These are phyloP conservation scores for Rosalia funebris DNA, from an alignment of 2,888 invertebrate genomes.

Conservation along the genomic window DNA sequence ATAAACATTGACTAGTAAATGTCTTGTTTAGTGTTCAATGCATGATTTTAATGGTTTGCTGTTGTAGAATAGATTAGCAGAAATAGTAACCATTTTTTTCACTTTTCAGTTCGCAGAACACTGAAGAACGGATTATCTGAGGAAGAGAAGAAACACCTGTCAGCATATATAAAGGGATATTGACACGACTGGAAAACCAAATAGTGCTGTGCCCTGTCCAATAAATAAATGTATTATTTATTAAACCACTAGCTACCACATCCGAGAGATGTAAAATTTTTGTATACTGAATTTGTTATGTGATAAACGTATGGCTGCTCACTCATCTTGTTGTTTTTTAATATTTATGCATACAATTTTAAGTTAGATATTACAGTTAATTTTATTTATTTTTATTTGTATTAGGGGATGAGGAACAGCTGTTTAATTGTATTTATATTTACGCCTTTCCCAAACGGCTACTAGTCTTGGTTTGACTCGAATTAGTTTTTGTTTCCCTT, in stretches of 20 bases:
- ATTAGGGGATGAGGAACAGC: slow-evolving; percentile 50
- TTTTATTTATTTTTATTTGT: slow-evolving; percentile 46
- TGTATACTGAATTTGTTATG: slow-evolving; percentile 60
- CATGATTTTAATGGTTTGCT: slow-evolving; percentile 12
- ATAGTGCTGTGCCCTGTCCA: slow-evolving; percentile 34
- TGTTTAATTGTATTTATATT: slow-evolving; percentile 43
- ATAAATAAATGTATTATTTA: slow-evolving; percentile 32
- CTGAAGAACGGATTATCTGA: slow-evolving; percentile 83
- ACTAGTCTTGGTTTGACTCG: slow-evolving; percentile 49
- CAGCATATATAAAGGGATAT: slow-evolving; percentile 79
- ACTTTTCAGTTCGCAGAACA: slow-evolving; percentile 80
- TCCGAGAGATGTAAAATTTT: slow-evolving; percentile 46
- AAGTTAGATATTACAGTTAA: slow-evolving; percentile 40
- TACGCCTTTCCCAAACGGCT: slow-evolving; percentile 45
- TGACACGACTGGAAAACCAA: slow-evolving; percentile 57
- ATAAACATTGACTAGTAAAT: no score
- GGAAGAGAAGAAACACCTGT: slow-evolving; percentile 82
- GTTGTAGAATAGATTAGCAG: slow-evolving; percentile 17
- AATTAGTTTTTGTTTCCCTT: slow-evolving; percentile 36
- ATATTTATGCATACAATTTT: slow-evolving; percentile 43
- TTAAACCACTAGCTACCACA: slow-evolving; percentile 35
- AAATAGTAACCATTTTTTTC: slow-evolving; percentile 11
- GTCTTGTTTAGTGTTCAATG: not conserved
- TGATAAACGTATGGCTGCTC: slow-evolving; percentile 58
- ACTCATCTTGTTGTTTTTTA: slow-evolving; percentile 52